A percentile compares a stretch with the other conserved stretches of the same genome.
Evolutionary conservation across 2,113 vertebrate species (phyloP).

Genomic region (Salminus brasiliensis): DNA sequence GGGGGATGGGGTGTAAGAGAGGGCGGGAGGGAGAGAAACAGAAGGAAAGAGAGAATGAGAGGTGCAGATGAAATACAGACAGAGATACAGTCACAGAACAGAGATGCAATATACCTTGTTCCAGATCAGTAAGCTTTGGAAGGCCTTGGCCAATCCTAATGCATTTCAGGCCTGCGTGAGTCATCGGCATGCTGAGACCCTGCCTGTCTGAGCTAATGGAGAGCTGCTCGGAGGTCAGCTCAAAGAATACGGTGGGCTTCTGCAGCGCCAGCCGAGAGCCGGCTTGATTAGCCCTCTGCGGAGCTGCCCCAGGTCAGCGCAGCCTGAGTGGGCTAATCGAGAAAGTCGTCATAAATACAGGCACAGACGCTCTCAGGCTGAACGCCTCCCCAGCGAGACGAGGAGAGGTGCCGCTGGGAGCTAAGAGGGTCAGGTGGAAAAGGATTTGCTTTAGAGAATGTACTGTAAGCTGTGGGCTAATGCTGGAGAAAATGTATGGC

Average conservation of each 20-base stretch:
- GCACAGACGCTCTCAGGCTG: background rate
- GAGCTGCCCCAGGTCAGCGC: conserved; percentile 19
- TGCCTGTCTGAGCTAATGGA: conserved; percentile 31
- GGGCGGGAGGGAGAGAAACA: background rate
- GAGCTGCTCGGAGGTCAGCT: conserved; percentile 44
- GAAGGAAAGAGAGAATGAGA: conserved; percentile 13
- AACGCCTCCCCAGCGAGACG: background rate
- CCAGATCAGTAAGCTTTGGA: conserved; percentile 18
- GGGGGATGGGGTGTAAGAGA: background rate
- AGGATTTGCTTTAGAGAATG: conserved; percentile 5
- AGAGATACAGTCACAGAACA: conserved; percentile 13
- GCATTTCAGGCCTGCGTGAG: conserved; percentile 19
- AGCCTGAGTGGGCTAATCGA: conserved; percentile 23
- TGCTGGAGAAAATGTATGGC: background rate
- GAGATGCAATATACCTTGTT: conserved; percentile 29
- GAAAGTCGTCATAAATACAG: conserved; percentile 29
- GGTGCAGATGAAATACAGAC: background rate
- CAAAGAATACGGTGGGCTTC: conserved; percentile 27
- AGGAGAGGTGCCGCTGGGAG: background rate
- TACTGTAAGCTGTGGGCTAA: background rate
- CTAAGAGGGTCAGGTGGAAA: conserved; percentile 14
- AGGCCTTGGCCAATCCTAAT: background rate
- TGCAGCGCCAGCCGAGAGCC: background rate
- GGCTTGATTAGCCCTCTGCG: background rate
- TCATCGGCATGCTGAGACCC: conserved; percentile 18